Base-by-base conservation (phyloP, 1,140 invertebrate species). In the Drosophila arawakana region DNA sequence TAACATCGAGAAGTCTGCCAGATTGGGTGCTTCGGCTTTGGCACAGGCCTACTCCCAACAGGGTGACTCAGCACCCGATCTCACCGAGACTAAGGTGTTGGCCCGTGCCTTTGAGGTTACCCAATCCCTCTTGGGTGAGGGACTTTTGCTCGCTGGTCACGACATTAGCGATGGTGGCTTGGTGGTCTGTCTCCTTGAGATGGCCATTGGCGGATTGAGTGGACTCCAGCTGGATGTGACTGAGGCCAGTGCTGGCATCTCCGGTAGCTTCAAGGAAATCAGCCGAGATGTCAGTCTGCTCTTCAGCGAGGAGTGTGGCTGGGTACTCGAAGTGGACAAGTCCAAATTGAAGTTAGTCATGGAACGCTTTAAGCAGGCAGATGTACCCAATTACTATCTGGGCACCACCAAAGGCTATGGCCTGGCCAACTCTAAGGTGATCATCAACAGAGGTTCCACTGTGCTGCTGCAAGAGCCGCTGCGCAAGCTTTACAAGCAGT, bases 151-250 rank as follows among this genome's bases (percentile, higher is more conserved):
- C 11, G 94, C 98, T n/a, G 98, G 98, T 2, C 98, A 99, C 92
- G 98, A 99, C 93, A 94, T 99, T 1, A 99, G 98, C 92, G 98
- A 99, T 93, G 98, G 98, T 43, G 98, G 98, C 25, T 93, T 99
- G 4, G 94, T 99, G 35, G 97, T 96, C 0, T 97, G 97, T 88
- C 84, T 98, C 0, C 85, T 99, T 39, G 98, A 99, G 93, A 99
- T 99, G 98, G 96, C 96, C 35, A 98, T 99, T 91, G 98, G 95
- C 73, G 98, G 98, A 58, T 94, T 98, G 62, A 95, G 96, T 88
- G 98, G 98, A 5, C 81, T 98, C 1, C 88, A 95, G 8, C 89
- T 98, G 0, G 93, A 97, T 74, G 90, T 97, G 18, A 89, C 85
- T 2, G 57, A 75, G n/a, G 55, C 74, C 13, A n/a, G 74, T 21